A percentile compares a stretch with the other conserved stretches of the same genome.
Conservation (phyloP, 2,888 invertebrate genomes). For the Papilio gigon region DNA sequence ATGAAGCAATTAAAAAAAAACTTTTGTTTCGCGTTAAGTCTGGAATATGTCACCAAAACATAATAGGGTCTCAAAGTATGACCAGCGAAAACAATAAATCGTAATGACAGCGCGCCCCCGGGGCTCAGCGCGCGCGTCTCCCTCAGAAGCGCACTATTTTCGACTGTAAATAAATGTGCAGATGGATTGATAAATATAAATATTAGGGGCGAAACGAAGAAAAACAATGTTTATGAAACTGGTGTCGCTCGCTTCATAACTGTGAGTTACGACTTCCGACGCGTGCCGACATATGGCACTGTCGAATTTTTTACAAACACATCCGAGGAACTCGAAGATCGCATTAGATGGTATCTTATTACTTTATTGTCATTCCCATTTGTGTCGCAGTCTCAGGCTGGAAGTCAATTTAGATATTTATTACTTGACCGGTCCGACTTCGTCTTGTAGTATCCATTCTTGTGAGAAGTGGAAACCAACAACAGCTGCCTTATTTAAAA, state of each 20-base stretch:
- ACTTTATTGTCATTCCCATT: conserved; percentile 37
- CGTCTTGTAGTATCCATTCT: not conserved
- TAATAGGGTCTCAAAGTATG: conserved; percentile 69
- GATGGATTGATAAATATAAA: conserved; percentile 83
- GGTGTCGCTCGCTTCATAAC: conserved; percentile 82
- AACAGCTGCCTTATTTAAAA: not conserved
- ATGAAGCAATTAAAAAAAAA: not conserved
- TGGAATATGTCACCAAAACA: conserved; percentile 59
- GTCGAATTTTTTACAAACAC: conserved; percentile 71
- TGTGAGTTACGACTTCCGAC: conserved; percentile 82
- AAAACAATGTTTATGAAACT: conserved; percentile 83
- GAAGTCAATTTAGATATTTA: not conserved
- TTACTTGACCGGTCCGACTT: conserved; percentile 1
- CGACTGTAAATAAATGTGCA: conserved; percentile 82
- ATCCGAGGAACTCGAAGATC: conserved; percentile 39
- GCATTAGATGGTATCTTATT: conserved; percentile 42
- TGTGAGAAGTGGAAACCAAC: not conserved
- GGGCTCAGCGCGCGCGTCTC: conserved; percentile 57
- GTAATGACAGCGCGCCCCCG: conserved; percentile 76
- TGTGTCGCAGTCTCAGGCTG: not conserved
- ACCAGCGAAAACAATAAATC: conserved; percentile 81
- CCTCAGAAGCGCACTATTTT: conserved; percentile 80
- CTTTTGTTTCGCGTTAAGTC: conserved; percentile 14
- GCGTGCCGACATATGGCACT: conserved; percentile 75
- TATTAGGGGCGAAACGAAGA: conserved; percentile 82